phyloP scores from a whole-genome alignment of 2,888 invertebrate species.

The Sussaba pulchella region DNA sequence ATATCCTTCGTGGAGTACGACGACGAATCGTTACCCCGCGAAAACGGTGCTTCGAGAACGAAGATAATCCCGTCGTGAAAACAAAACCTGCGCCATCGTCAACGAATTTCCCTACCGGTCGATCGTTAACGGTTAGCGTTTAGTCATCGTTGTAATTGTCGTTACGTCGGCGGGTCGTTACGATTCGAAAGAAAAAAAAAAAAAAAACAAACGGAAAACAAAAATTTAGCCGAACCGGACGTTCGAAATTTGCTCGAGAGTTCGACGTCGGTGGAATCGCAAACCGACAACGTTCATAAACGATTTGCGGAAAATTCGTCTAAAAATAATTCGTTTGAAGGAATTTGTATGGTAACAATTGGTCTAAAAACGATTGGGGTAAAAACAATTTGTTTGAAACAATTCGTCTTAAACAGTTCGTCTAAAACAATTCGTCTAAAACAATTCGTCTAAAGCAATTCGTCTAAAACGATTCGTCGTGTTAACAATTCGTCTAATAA shows the following conservation, averaged over 20 bases:
- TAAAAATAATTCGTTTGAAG: too few species aligned
- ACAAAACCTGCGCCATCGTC: not conserved
- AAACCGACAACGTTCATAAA: too few species aligned
- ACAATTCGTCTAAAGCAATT: too few species aligned
- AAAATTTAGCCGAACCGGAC: slow-evolving; percentile 8
- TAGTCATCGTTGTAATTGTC: slow-evolving; percentile 42
- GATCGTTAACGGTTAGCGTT: slow-evolving; percentile 34
- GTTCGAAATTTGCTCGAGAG: not conserved
- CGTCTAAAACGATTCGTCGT: too few species aligned
- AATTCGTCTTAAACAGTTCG: too few species aligned
- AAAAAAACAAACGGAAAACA: too few species aligned
- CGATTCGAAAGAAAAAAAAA: not conserved
- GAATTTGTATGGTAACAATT: too few species aligned
- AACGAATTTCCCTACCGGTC: not conserved
- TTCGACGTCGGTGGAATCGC: slow-evolving; percentile 28
- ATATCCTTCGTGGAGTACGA: slow-evolving; percentile 61
- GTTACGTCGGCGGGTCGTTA: slow-evolving; percentile 26
- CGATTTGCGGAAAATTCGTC: too few species aligned
- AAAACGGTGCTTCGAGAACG: slow-evolving; percentile 23
- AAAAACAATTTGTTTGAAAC: too few species aligned
- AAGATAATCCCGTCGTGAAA: slow-evolving; percentile 14
- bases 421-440: too few species aligned
- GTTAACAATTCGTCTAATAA: too few species aligned
- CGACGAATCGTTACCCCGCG: slow-evolving; percentile 45
- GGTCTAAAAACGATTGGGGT: too few species aligned